These are phyloP conservation scores for Geotrypetes seraphini DNA, from an alignment of 2,797 vertebrate genomes.

Conservation along the genomic window DNA sequence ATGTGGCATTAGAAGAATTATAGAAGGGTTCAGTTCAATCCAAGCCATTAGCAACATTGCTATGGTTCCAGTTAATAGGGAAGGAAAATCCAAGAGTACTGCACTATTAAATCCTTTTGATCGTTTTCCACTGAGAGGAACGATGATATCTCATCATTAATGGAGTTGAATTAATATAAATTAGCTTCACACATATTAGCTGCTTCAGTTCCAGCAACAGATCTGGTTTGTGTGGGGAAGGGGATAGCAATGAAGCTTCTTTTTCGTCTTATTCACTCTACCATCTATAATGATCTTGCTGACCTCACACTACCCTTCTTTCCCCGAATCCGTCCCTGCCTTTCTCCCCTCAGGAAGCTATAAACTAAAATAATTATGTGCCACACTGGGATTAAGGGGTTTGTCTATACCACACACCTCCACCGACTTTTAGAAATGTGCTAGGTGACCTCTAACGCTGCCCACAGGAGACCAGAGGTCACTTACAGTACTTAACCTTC, in stretches of 20 bases:
- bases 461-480: not conserved
- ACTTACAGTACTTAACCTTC: constrained; percentile 7
- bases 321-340: not conserved
- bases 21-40: not conserved
- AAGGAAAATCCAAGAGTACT: constrained; percentile 13
- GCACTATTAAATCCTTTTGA: constrained; percentile 43
- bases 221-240: constrained; percentile 37
- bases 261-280: constrained; percentile 32
- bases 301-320: constrained; percentile 27
- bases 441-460: constrained; percentile 28
- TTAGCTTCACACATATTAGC: constrained; percentile 32
- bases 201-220: constrained; percentile 40
- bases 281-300: constrained; percentile 49
- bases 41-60: not conserved
- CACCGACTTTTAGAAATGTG: constrained; percentile 16
- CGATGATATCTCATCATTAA: constrained; percentile 58
- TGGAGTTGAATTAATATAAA: constrained; percentile 65
- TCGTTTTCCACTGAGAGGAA: constrained; percentile 33
- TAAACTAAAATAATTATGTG: constrained; percentile 23
- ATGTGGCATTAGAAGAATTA: too few relatives aligned
- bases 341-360: not conserved
- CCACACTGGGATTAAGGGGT: not conserved
- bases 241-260: constrained; percentile 26
- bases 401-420: constrained; percentile 16
- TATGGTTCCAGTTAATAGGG: constrained; percentile 11